Base-by-base conservation (phyloP, 1,140 invertebrate species). In the Charaxes varanes region DNA sequence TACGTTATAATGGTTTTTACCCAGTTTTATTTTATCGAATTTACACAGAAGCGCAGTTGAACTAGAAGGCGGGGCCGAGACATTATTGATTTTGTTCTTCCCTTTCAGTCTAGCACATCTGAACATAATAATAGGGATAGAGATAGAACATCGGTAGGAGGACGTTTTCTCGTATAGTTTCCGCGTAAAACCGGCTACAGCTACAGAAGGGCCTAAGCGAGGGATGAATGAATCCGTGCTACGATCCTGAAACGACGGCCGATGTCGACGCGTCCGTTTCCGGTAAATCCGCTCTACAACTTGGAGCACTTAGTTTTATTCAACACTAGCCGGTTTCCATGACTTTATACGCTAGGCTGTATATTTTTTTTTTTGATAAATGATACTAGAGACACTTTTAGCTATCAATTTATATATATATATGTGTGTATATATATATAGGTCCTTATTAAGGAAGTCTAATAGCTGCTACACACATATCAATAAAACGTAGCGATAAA, bases 1-100 rank as follows among this genome's bases (percentile, higher is more conserved):
- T n/a, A n/a, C n/a, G 57, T 70, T 70, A 66, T 71, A 77, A 77
- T 77, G 66, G 68, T 78, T 76, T 77, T 73, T 71, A 70, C 46
- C 50, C 55, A 66, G 62, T 74, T 79, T 82, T 82, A 82, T 79
- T 81, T 76, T 69, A 81, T 81, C 57, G 65, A 76, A 79, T 79
- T 77, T 79, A 66, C 56, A 71, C 71, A 76, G 74, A 79, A 73
- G 73, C 65, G 57, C 68, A 68, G 64, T 64, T 67, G 69, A 67
- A 65, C 72, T 53, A 51, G 74, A 67, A 69, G 78, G 78, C 78
- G 78, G 67, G 61, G 53, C 65, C 71, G 74, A 77, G 77, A 77
- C 78, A 73, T 69, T 82, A 82, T 82, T 79, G 78, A 82, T 82
- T 72, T 73, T 70, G 58, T 57, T 73, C 41, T 41, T 47, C 54